These are phyloP conservation scores for Tapera naevia DNA, from an alignment of 2,797 vertebrate genomes.

Conservation along the genomic window DNA sequence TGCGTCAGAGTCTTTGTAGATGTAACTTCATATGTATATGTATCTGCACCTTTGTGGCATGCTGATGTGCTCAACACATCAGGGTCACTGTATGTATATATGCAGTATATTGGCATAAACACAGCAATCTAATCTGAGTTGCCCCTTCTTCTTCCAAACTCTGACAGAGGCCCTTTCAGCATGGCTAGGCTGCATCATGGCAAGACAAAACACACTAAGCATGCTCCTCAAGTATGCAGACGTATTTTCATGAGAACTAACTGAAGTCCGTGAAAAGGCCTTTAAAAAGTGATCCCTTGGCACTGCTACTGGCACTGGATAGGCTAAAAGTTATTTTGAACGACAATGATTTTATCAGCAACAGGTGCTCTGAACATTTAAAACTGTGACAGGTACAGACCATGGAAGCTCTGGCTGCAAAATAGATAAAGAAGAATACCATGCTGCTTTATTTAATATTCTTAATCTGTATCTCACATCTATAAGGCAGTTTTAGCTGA, in stretches of 20 bases:
- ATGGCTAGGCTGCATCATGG: not conserved
- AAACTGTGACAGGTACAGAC: not conserved
- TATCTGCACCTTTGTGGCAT: not conserved
- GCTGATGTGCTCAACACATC: not conserved
- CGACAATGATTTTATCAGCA: not conserved
- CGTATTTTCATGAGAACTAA: not conserved
- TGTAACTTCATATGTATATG: no score
- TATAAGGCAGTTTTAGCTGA: not conserved
- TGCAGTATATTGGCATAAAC: not conserved
- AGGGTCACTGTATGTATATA: not conserved
- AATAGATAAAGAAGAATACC: not conserved
- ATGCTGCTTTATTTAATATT: not conserved
- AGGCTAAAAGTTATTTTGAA: not conserved
- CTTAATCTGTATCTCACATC: not conserved
- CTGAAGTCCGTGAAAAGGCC: not conserved
- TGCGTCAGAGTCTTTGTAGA: not conserved
- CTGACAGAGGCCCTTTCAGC: not conserved
- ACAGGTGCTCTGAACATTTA: not conserved
- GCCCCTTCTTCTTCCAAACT: not conserved
- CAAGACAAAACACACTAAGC: not conserved
- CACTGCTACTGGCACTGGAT: not conserved
- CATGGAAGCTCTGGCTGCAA: not conserved
- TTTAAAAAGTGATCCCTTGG: not conserved
- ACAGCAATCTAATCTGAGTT: not conserved
- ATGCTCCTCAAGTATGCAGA: not conserved